These are phyloP conservation scores for Emys orbicularis DNA, from an alignment of 2,797 vertebrate species.

Conservation along the genomic window DNA sequence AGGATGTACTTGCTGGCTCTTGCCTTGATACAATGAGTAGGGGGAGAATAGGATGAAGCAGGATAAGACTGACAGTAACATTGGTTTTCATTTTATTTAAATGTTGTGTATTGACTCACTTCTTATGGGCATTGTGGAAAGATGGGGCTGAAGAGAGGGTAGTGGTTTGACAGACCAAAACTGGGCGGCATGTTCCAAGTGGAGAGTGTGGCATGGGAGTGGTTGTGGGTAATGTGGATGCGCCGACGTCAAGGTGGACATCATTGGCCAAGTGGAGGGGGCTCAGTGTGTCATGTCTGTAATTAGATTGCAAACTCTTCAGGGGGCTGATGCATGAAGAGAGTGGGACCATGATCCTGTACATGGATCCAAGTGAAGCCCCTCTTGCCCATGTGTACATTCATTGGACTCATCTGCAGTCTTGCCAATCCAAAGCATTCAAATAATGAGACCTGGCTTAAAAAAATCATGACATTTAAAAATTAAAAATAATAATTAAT, in stretches of 20 bases:
- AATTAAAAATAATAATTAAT: neutral
- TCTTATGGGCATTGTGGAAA: too few species aligned
- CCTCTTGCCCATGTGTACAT: neutral
- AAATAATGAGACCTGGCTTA: neutral
- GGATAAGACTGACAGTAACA: neutral
- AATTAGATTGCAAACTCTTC: neutral
- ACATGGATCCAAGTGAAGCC: neutral
- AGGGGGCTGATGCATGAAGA: neutral
- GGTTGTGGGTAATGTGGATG: neutral
- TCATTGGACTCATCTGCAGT: neutral
- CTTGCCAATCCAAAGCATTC: neutral
- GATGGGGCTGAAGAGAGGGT: too few species aligned
- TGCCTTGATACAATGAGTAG: neutral
- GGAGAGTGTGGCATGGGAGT: too few species aligned
- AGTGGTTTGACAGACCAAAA: too few species aligned
- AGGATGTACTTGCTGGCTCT: neutral
- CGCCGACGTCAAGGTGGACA: too few species aligned
- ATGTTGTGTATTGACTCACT: neutral
- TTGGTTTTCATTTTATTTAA: neutral
- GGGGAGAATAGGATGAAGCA: neutral
- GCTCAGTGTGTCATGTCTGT: neutral
- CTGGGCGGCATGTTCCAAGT: too few species aligned
- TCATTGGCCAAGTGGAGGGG: neutral
- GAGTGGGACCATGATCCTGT: neutral
- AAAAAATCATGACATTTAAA: neutral